phyloP scores from a whole-genome alignment of 2,113 vertebrate species.

The Pseudorasbora parva region DNA sequence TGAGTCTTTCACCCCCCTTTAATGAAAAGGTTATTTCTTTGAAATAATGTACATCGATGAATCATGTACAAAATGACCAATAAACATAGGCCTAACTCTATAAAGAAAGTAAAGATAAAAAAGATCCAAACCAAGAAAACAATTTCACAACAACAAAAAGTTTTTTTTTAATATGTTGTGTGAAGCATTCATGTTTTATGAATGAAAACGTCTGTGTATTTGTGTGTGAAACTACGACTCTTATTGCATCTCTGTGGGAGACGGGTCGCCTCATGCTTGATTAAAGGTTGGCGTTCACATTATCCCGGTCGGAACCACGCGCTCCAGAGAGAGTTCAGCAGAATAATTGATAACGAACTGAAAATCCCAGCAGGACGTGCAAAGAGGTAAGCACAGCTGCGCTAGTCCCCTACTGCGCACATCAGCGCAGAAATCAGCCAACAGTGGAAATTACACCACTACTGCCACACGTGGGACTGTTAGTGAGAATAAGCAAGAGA shows the following conservation, averaged over 20 bases:
- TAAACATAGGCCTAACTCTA: neutral
- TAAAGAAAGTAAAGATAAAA: neutral
- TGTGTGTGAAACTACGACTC: neutral
- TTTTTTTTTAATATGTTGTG: neutral
- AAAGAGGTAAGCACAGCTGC: constrained; percentile 38
- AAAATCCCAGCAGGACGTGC: constrained; percentile 18
- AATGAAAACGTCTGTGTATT: neutral
- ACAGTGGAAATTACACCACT: constrained; percentile 47
- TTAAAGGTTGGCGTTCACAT: constrained; percentile 62
- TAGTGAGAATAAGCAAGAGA: neutral
- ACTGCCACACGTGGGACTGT: constrained; percentile 28
- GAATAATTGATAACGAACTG: constrained; percentile 52
- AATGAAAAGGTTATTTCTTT: no score
- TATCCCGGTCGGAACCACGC: constrained; percentile 65
- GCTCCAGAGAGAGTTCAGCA: constrained; percentile 53
- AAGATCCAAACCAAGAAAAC: neutral
- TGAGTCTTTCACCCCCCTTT: no score
- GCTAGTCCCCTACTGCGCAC: constrained; percentile 32
- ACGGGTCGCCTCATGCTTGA: constrained; percentile 47
- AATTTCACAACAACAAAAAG: neutral
- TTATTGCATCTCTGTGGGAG: constrained; percentile 22
- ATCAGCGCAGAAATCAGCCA: constrained; percentile 43
- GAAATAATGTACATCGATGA: no score
- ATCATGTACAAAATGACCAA: neutral
- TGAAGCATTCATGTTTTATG: neutral